Base-by-base conservation (phyloP, 1,140 invertebrate species). In the Calliopsis andreniformis region DNA sequence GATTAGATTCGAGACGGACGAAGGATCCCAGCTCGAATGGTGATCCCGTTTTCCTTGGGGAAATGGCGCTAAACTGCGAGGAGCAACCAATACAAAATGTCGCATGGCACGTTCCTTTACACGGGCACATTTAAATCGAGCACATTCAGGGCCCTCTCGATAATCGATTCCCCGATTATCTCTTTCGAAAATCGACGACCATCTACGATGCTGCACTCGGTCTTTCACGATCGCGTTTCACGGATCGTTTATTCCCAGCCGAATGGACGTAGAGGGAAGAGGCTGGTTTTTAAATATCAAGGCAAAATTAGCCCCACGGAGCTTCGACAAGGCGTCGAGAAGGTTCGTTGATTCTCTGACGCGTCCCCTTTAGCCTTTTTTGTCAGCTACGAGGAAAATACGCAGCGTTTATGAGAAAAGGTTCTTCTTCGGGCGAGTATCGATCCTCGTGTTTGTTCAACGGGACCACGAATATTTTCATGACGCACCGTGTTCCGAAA, bases 1-100 rank as follows among this genome's bases (percentile, higher is more conserved):
- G 53, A 69, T 58, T 70, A 32, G 20, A 70, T 58, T 59, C 51
- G 12, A 28, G 28, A 12, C 16, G 18, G 16, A 32, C 30, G 28
- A 20, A 3, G 10, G 8, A 14, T 20, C 23, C 14, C 16, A 12
- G 4, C 14, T 28, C 43, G 43, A 56, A 67, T 30, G 51, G 10
- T 14, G 23, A 61, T 63, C 42, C 30, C 32, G 0, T 32, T 25
- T 25, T 0, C 14, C 14, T 5, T 4, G 1, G 25, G 20, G 30
- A 35, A 61, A 70, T n/a, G 16, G 18, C 18, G 2, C 8, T 1
- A 23, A 49, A 28, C 6, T 20, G 16, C 10, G 2, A 8, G 35
- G 10, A 8, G 8, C 18, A 47, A 69, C n/a, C n/a, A n/a, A n/a
- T n/a, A 30, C 35, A 16, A 30, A 68, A 49, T 43, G 30, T 66